Conservation (phyloP, 2,888 invertebrate genomes). For the Labia minor region DNA sequence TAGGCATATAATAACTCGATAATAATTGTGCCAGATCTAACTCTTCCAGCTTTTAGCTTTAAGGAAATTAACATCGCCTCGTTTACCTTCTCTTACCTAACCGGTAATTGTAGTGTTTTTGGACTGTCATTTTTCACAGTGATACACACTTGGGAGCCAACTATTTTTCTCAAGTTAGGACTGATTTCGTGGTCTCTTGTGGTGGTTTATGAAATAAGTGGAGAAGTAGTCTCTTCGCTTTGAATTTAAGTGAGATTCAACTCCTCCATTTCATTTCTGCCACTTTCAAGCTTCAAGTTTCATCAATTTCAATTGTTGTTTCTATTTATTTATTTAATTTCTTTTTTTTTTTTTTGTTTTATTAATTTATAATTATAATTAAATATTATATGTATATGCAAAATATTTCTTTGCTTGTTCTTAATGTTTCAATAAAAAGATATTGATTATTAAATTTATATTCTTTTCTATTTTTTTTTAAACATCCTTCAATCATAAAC, state of each 20-base stretch:
- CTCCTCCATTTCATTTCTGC: conserved; percentile 61
- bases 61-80: conserved; percentile 19
- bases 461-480: too few species aligned
- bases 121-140: background rate
- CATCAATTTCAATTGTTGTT: background rate
- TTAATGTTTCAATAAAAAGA: too few species aligned
- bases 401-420: too few species aligned
- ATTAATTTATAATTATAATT: too few species aligned
- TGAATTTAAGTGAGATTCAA: conserved; percentile 58
- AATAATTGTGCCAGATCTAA: conserved; percentile 54
- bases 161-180: background rate
- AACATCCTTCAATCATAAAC: too few species aligned
- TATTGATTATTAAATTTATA: too few species aligned
- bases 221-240: conserved; percentile 56
- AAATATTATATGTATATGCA: too few species aligned
- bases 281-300: conserved; percentile 25
- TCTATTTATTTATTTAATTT: background rate
- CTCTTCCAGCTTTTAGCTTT: conserved; percentile 56
- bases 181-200: background rate
- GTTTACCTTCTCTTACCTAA: background rate
- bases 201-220: conserved; percentile 40
- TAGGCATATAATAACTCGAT: conserved; percentile 39
- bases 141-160: too few species aligned
- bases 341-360: too few species aligned
- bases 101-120: background rate